A percentile compares a stretch with the other conserved stretches of the same genome.
Conservation (phyloP, 2,888 invertebrate species). For the Ypsolopha sequella region DNA sequence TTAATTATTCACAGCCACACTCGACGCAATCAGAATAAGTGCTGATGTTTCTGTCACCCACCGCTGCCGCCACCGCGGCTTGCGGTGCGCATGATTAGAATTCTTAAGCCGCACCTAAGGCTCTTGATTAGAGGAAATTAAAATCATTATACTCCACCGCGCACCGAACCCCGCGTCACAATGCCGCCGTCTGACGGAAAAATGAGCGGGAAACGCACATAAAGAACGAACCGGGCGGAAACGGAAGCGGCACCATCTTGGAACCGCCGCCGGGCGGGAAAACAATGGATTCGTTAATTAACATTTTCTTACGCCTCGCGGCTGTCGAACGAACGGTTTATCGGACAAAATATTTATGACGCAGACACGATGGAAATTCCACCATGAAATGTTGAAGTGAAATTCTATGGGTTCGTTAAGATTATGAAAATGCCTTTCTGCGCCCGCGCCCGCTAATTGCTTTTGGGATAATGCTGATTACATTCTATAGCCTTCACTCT, state of each 20-base stretch:
- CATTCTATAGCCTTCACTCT: neutral
- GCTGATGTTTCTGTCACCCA: constrained; percentile 68
- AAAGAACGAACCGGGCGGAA: constrained; percentile 66
- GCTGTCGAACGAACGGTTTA: constrained; percentile 71
- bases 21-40: constrained; percentile 70
- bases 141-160: constrained; percentile 66
- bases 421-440: constrained; percentile 23
- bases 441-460: constrained; percentile 16
- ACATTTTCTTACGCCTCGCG: constrained; percentile 79
- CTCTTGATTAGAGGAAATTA: constrained; percentile 72
- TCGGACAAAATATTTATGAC: constrained; percentile 71
- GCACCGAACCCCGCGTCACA: constrained; percentile 41
- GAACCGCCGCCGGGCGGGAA: constrained; percentile 71
- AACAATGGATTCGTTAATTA: constrained; percentile 85
- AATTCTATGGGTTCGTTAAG: constrained; percentile 30
- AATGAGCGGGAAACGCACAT: constrained; percentile 65
- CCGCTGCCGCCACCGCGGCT: constrained; percentile 23
- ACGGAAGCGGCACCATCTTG: constrained; percentile 72
- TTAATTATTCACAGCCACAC: constrained; percentile 70
- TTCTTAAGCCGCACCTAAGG: constrained; percentile 68
- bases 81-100: constrained; percentile 63
- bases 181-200: constrained; percentile 59
- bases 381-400: constrained; percentile 49
- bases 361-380: constrained; percentile 59
- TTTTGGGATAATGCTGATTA: constrained; percentile 11